Percentiles rank a stretch among this genome's conserved stretches.
These are phyloP conservation scores for Drosophila atroscutellata DNA, from an alignment of 2,888 invertebrate genomes.

Conservation along the genomic window DNA sequence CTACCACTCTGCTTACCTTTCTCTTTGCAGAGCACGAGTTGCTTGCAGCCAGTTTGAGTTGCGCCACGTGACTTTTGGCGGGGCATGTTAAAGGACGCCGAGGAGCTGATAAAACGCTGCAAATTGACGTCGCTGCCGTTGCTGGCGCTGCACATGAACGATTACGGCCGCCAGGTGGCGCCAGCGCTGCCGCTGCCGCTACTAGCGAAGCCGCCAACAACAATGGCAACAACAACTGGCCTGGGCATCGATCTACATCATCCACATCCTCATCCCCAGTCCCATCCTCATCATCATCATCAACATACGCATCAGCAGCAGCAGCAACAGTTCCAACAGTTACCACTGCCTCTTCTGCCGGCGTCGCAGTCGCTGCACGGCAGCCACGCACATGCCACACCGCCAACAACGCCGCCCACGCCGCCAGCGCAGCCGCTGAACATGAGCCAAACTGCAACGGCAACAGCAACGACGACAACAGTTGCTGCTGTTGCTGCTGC, in stretches of 20 bases:
- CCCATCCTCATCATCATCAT: conserved; percentile 24
- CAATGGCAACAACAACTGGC: conserved; percentile 11
- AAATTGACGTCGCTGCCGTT: conserved; percentile 70
- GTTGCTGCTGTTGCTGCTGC: conserved; percentile 23
- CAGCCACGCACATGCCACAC: conserved; percentile 58
- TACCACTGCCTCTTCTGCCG: conserved; percentile 26
- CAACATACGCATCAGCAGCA: conserved; percentile 4
- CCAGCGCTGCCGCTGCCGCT: conserved; percentile 63
- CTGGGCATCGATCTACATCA: conserved; percentile 27
- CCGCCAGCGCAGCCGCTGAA: conserved; percentile 71
- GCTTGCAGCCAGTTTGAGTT: conserved; percentile 49
- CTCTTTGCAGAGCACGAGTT: conserved; percentile 39
- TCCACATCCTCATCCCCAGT: conserved; percentile 24
- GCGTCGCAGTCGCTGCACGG: conserved; percentile 13
- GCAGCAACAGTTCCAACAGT: conserved; percentile 11
- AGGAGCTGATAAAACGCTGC: conserved; percentile 81
- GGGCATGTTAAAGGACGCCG: conserved; percentile 84
- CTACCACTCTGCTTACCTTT: neutral
- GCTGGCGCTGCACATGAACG: conserved; percentile 71
- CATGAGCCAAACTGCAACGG: conserved; percentile 64
- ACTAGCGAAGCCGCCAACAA: conserved; percentile 56
- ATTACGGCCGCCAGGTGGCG: conserved; percentile 69
- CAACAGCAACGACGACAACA: conserved; percentile 27
- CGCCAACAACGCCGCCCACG: conserved; percentile 76
- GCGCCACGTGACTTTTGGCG: conserved; percentile 54